These are phyloP conservation scores for Himantopus leucocephalus DNA, from an alignment of 2,113 vertebrate species.

Conservation along the genomic window DNA sequence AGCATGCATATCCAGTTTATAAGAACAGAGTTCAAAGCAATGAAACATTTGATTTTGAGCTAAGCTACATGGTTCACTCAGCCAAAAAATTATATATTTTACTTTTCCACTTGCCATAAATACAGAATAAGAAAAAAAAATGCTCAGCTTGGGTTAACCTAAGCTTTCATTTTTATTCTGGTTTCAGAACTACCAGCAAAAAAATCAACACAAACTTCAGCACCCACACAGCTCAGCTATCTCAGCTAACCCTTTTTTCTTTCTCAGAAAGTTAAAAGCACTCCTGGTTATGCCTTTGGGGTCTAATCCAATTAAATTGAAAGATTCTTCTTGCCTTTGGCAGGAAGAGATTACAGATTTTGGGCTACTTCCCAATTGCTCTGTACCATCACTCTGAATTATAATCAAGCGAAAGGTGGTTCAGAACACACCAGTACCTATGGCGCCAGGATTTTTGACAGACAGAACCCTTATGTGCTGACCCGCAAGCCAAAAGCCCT, in stretches of 20 bases:
- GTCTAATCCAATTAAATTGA: background rate
- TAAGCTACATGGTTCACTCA: background rate
- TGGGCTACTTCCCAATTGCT: background rate
- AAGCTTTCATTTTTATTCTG: background rate
- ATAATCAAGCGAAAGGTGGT: background rate
- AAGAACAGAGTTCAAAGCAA: background rate
- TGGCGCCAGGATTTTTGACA: background rate
- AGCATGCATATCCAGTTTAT: background rate
- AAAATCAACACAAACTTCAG: background rate
- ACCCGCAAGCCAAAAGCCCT: background rate
- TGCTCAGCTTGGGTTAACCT: background rate
- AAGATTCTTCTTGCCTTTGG: constrained; percentile 2
- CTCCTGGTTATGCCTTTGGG: background rate
- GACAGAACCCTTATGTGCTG: background rate
- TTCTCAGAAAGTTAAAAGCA: constrained; percentile 9
- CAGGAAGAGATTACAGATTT: background rate
- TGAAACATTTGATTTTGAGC: background rate
- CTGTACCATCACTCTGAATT: background rate
- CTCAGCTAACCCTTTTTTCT: background rate
- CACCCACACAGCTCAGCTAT: background rate
- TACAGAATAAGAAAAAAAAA: background rate
- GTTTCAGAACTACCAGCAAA: background rate
- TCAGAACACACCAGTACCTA: background rate
- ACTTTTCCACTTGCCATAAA: background rate
- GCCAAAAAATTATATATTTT: background rate